Evolutionary conservation across 2,888 invertebrate species (phyloP).

Genomic region (Agrilus biguttatus): DNA sequence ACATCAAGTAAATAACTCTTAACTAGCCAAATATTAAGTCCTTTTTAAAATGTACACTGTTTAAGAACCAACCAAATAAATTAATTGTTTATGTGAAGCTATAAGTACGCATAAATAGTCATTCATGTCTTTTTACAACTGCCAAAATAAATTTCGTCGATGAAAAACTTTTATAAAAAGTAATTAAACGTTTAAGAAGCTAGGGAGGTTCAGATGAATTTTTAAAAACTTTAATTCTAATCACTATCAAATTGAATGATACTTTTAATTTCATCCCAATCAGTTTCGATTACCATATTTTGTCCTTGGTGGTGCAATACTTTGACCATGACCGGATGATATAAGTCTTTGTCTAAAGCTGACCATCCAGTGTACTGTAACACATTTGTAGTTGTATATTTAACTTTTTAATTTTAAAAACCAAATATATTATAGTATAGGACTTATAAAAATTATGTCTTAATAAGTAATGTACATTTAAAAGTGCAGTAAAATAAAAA

Average conservation of each 20-base stretch:
- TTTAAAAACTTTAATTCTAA: conserved; percentile 11
- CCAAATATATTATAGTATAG: too few species aligned
- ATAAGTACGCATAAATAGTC: too few species aligned
- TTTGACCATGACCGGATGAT: conserved; percentile 26
- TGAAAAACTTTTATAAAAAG: neutral
- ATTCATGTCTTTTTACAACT: too few species aligned
- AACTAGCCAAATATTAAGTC: neutral
- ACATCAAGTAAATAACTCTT: neutral
- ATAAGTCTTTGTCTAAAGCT: conserved; percentile 26
- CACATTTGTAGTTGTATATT: too few species aligned
- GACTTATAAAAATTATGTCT: too few species aligned
- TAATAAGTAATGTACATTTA: too few species aligned
- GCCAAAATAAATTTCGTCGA: too few species aligned
- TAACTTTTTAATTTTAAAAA: too few species aligned
- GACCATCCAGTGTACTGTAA: conserved; percentile 32
- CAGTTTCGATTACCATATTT: conserved; percentile 24
- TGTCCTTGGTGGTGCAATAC: conserved; percentile 23
- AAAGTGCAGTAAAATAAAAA: neutral
- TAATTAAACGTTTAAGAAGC: neutral
- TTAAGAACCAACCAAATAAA: too few species aligned
- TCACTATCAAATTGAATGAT: conserved; percentile 23
- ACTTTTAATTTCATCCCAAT: conserved; percentile 26
- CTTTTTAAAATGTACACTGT: too few species aligned
- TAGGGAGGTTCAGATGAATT: neutral
- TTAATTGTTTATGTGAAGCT: too few species aligned